These are phyloP conservation scores for Aporophyla nigra DNA, from an alignment of 2,888 invertebrate species.

Conservation along the genomic window DNA sequence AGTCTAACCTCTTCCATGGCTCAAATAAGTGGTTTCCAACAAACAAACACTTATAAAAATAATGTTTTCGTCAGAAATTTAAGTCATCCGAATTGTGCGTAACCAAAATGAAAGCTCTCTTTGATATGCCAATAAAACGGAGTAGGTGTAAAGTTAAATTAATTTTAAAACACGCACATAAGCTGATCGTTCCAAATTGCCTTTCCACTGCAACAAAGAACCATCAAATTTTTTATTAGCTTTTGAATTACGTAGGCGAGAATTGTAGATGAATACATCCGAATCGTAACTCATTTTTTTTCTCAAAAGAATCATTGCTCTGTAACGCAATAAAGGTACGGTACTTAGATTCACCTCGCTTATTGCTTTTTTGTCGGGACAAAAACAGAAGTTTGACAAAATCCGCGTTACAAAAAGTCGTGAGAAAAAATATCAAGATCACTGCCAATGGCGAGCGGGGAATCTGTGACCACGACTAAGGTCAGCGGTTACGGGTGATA, in stretches of 20 bases:
- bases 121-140: slow-evolving; percentile 51
- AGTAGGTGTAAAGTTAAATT: slow-evolving; percentile 68
- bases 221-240: slow-evolving; percentile 72
- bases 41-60: not conserved
- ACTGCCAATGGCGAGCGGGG: slow-evolving; percentile 82
- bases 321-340: slow-evolving; percentile 75
- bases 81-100: slow-evolving; percentile 5
- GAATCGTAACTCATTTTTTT: slow-evolving; percentile 74
- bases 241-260: slow-evolving; percentile 70
- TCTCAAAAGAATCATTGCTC: slow-evolving; percentile 73
- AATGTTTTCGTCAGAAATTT: too few relatives aligned
- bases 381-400: slow-evolving; percentile 78
- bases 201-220: slow-evolving; percentile 68
- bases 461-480: slow-evolving; percentile 77
- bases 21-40: not conserved
- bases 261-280: slow-evolving; percentile 70
- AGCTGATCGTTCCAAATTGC: slow-evolving; percentile 71
- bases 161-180: slow-evolving; percentile 67
- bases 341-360: slow-evolving; percentile 70
- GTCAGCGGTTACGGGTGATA: slow-evolving; percentile 60
- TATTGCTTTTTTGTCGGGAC: slow-evolving; percentile 74
- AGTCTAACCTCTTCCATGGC: too few relatives aligned
- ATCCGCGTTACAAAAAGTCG: slow-evolving; percentile 72
- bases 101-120: slow-evolving; percentile 27
- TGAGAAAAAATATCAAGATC: slow-evolving; percentile 86